These are phyloP conservation scores for Tipula lateralis DNA, from an alignment of 2,888 invertebrate genomes.

Conservation along the genomic window DNA sequence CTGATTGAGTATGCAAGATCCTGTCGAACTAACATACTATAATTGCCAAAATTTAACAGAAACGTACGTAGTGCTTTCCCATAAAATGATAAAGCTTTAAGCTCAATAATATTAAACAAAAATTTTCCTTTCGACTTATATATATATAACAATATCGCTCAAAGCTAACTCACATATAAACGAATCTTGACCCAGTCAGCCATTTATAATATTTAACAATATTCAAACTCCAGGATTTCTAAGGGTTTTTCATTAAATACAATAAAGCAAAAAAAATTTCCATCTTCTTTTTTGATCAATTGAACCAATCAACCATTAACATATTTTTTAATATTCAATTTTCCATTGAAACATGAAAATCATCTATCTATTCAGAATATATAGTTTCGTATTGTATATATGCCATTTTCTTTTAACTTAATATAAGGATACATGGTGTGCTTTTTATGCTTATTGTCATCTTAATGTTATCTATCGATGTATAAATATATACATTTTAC, in stretches of 20 bases:
- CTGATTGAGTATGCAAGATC: no score
- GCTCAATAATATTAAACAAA: no score
- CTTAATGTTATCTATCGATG: not conserved
- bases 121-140: no score
- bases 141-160: no score
- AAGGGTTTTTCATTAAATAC: not conserved
- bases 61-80: no score
- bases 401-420: not conserved
- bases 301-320: not conserved
- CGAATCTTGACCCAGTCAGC: not conserved
- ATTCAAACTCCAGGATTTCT: not conserved
- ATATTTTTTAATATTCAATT: not conserved
- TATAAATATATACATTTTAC: not conserved
- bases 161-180: no score
- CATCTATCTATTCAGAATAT: not conserved
- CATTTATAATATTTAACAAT: not conserved
- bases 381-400: not conserved
- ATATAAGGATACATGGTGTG: not conserved
- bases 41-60: no score
- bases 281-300: not conserved
- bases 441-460: not conserved
- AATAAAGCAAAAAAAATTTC: not conserved
- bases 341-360: not conserved
- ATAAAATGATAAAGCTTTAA: no score
- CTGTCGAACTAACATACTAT: no score